phyloP scores from a whole-genome alignment of 2,797 vertebrate species.

The Glyptemys insculpta region DNA sequence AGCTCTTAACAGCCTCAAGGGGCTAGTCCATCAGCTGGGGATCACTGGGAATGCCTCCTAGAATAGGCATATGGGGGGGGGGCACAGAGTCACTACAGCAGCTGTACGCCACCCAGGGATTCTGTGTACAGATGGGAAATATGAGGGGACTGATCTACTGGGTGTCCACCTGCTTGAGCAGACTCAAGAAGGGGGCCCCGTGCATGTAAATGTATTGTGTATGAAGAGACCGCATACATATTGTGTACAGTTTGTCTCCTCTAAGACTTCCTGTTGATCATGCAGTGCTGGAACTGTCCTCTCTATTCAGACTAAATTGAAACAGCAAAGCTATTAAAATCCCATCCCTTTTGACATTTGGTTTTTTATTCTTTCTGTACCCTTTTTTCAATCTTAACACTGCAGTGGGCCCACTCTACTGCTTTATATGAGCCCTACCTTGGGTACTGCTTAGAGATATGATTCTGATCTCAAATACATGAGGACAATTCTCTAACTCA shows the following conservation, averaged over 20 bases:
- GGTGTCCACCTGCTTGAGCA: background rate
- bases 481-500: background rate
- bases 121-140: background rate
- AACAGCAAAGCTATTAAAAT: background rate
- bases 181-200: background rate
- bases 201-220: background rate
- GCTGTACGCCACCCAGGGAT: background rate
- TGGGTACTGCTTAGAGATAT: background rate
- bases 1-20: accelerated
- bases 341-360: background rate
- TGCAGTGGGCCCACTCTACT: background rate
- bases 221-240: background rate
- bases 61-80: background rate
- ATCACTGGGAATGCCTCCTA: background rate
- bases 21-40: background rate
- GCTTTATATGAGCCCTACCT: background rate
- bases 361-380: background rate
- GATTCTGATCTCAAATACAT: background rate
- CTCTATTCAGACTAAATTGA: background rate
- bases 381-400: background rate
- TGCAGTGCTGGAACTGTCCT: background rate
- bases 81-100: background rate
- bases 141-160: slow-evolving; percentile 1
- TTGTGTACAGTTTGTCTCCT: background rate
- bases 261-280: background rate